phyloP scores from a whole-genome alignment of 1,140 invertebrate genomes.

The Camponotus vicinus region DNA sequence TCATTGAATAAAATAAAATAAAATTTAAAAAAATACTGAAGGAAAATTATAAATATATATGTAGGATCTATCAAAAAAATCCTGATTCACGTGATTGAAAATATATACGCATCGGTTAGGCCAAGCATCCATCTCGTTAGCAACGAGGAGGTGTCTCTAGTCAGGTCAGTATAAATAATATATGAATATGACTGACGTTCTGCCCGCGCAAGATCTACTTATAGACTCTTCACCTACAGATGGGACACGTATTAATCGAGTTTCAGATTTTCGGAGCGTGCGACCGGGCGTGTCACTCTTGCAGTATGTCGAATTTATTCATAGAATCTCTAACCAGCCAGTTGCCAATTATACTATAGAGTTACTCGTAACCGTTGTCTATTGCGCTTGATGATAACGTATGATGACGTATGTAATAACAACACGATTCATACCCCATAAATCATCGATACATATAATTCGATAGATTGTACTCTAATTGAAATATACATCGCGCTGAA shows the following conservation, averaged over 20 bases:
- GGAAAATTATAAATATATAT: background rate
- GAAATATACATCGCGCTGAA: background rate
- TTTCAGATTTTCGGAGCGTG: constrained; percentile 79
- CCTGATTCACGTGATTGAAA: background rate
- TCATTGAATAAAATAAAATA: too few species aligned
- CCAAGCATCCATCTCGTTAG: constrained; percentile 77
- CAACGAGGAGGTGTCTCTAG: constrained; percentile 74
- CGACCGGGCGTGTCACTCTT: constrained; percentile 64
- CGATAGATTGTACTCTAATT: background rate
- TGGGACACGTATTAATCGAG: constrained; percentile 85
- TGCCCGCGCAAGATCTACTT: constrained; percentile 81
- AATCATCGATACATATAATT: background rate
- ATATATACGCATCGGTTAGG: constrained; percentile 13
- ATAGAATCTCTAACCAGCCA: constrained; percentile 67
- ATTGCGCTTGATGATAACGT: constrained; percentile 27
- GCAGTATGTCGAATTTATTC: constrained; percentile 71
- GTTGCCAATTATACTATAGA: constrained; percentile 64
- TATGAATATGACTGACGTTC: constrained; percentile 82
- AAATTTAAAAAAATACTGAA: too few species aligned
- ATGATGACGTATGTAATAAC: background rate
- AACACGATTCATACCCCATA: constrained; percentile 11
- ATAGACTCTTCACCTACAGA: constrained; percentile 83
- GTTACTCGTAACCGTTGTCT: constrained; percentile 63
- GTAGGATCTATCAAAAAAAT: background rate
- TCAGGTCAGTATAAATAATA: constrained; percentile 79